Conservation (phyloP, 2,113 vertebrate genomes). For the Hyaena hyaena region DNA sequence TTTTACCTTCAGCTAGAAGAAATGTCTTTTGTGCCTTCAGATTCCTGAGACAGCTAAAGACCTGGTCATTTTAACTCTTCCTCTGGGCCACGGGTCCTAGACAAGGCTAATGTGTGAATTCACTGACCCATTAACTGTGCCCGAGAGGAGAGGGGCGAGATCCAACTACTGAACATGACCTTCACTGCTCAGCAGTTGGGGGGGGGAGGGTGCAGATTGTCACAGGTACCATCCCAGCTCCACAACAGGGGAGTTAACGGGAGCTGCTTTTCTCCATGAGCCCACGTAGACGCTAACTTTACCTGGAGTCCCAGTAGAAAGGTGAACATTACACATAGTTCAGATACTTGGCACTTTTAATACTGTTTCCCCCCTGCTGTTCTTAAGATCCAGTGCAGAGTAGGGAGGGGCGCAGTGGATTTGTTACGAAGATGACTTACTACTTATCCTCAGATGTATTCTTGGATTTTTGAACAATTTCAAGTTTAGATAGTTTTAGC, state of each 20-base stretch:
- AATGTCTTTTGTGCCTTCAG: neutral
- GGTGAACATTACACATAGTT: neutral
- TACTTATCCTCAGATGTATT: neutral
- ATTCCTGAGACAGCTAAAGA: neutral
- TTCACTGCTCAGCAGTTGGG: neutral
- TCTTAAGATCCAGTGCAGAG: neutral
- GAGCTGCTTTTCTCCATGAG: neutral
- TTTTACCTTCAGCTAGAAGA: neutral
- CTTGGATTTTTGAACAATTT: neutral
- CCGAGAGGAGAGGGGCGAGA: neutral
- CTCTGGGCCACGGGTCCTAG: fast-evolving
- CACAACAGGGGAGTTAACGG: too few species aligned
- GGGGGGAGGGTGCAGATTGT: too few species aligned
- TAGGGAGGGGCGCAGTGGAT: neutral
- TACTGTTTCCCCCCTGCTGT: neutral
- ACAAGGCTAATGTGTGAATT: neutral
- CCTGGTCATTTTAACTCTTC: neutral
- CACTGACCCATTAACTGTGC: neutral
- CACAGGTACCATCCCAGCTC: too few species aligned
- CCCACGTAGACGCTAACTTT: neutral
- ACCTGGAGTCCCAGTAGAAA: neutral
- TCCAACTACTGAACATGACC: fast-evolving
- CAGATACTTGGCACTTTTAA: neutral
- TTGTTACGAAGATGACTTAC: conserved; percentile 4
- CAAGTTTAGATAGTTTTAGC: neutral